These are phyloP conservation scores for Ricordea florida DNA, from an alignment of 92 coral and sea anemone species.

Conservation along the genomic window DNA sequence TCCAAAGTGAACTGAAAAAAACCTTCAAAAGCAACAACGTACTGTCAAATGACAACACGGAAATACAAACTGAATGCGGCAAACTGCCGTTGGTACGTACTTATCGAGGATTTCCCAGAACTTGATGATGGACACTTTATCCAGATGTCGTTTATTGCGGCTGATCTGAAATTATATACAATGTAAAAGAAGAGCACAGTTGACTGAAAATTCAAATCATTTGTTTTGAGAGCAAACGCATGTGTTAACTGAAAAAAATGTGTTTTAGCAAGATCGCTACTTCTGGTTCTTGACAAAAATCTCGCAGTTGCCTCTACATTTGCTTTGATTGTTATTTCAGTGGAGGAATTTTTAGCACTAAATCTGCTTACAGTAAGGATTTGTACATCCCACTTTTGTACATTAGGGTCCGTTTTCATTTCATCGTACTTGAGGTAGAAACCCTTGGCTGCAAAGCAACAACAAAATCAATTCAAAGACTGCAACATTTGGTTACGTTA, in stretches of 20 bases:
- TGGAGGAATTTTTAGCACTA: too few relatives aligned
- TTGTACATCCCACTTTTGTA: slow-evolving; percentile 96
- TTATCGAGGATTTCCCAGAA: slow-evolving; percentile 98
- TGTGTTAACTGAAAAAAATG: too few relatives aligned
- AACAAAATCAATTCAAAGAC: not conserved
- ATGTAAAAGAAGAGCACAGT: not conserved
- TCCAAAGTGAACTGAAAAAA: too few relatives aligned
- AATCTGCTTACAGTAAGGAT: slow-evolving; percentile 90
- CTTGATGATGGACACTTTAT: slow-evolving; percentile 89
- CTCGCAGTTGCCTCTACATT: too few relatives aligned
- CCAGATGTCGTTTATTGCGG: slow-evolving; percentile 95
- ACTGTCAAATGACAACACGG: not conserved
- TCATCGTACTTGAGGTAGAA: slow-evolving; percentile 94
- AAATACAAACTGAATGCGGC: not conserved
- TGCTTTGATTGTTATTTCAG: too few relatives aligned
- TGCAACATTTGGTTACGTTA: too few relatives aligned
- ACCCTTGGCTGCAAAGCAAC: slow-evolving; percentile 71
- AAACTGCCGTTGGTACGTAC: slow-evolving; percentile 53
- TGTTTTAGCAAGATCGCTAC: too few relatives aligned
- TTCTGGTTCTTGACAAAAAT: too few relatives aligned
- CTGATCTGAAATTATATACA: slow-evolving; percentile 65
- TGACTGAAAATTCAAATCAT: not conserved
- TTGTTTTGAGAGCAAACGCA: too few relatives aligned
- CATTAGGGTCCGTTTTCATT: slow-evolving; percentile 91
- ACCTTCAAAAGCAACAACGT: not conserved